A percentile compares a stretch with the other conserved stretches of the same genome.
phyloP scores from a whole-genome alignment of 2,888 invertebrate genomes.

The Fissipunctia ypsillon region DNA sequence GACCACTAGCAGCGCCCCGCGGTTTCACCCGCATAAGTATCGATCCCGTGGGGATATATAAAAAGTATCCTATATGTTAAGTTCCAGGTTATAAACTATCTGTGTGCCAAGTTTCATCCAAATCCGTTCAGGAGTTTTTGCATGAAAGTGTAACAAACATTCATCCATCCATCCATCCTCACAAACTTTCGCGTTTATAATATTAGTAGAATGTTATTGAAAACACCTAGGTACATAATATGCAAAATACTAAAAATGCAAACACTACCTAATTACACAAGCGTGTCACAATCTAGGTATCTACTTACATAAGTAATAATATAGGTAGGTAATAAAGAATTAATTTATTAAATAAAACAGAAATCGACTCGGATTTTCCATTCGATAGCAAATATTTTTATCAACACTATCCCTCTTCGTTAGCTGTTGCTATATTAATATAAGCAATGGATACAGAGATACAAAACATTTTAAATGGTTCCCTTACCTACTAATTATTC shows the following conservation, averaged over 20 bases:
- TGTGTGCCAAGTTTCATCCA: too few relatives aligned
- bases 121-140: too few relatives aligned
- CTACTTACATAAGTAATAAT: not conserved
- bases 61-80: too few relatives aligned
- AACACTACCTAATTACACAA: not conserved
- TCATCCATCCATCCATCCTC: too few relatives aligned
- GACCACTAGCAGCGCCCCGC: too few relatives aligned
- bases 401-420: conserved; percentile 9
- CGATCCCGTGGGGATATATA: too few relatives aligned
- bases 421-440: not conserved
- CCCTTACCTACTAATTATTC: not conserved
- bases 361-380: conserved; percentile 1
- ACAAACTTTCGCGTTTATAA: too few relatives aligned
- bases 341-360: not conserved
- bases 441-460: not conserved
- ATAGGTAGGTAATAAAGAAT: too few relatives aligned
- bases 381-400: conserved; percentile 11
- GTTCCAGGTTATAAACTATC: too few relatives aligned
- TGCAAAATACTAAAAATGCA: not conserved
- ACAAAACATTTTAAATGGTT: conserved; percentile 13
- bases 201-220: conserved; percentile 4
- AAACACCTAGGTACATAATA: not conserved
- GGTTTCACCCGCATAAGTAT: too few relatives aligned
- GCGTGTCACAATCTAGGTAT: not conserved
- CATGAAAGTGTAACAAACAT: too few relatives aligned